Conservation (phyloP, 2,797 vertebrate species). For the Catostomus latipinnis region DNA sequence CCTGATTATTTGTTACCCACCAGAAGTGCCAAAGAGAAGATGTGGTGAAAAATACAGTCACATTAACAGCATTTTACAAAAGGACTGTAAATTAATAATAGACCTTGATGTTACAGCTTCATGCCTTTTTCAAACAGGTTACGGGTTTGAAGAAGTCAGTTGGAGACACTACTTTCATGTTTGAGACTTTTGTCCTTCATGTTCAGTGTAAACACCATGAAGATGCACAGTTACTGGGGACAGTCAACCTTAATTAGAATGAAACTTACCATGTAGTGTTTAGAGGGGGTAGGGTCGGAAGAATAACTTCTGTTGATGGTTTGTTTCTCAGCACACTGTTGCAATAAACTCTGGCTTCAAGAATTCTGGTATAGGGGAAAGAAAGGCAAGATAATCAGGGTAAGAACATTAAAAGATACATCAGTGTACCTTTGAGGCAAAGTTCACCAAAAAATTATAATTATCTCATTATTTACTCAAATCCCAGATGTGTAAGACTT, state of each 20-base stretch:
- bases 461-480: too few relatives aligned
- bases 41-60: constrained; percentile 77
- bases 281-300: not conserved
- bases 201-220: constrained; percentile 84
- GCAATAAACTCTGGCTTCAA: constrained; percentile 90
- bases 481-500: too few relatives aligned
- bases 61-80: not conserved
- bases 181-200: constrained; percentile 92
- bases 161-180: constrained; percentile 85
- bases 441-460: too few relatives aligned
- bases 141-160: constrained; percentile 72
- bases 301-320: not conserved
- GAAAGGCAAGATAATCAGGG: constrained; percentile 89
- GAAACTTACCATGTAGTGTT: not conserved
- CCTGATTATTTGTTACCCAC: constrained; percentile 90
- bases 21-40: constrained; percentile 74
- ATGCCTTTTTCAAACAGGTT: constrained; percentile 69
- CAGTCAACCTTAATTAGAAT: not conserved
- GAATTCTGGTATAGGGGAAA: constrained; percentile 92
- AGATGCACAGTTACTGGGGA: constrained; percentile 90
- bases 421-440: not conserved
- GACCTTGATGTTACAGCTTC: not conserved
- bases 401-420: constrained; percentile 61
- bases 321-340: constrained; percentile 80
- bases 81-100: not conserved